Evolutionary conservation across 1,140 invertebrate species (phyloP).

Genomic region (Megalonaias nervosa): DNA sequence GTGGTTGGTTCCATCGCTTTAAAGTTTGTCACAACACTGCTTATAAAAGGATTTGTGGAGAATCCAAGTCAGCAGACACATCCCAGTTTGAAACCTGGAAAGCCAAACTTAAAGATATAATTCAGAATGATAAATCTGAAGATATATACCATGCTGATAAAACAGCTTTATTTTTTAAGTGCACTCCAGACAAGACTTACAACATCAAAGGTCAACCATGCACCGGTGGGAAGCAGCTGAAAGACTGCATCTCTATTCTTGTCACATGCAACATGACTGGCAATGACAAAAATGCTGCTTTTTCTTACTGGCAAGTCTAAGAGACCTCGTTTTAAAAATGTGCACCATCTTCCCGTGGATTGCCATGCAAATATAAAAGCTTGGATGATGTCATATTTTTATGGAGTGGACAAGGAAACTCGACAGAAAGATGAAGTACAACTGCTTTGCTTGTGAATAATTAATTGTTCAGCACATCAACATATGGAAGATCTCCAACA

Average conservation of each 20-base stretch:
- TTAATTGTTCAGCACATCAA: constrained; percentile 37
- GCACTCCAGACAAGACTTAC: too few relatives aligned
- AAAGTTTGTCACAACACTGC: neutral
- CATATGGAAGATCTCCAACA: constrained; percentile 36
- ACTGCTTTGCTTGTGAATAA: constrained; percentile 38
- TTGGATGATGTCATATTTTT: constrained; percentile 72
- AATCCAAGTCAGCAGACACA: neutral
- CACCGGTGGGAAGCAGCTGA: too few relatives aligned
- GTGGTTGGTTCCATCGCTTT: neutral
- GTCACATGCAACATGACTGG: too few relatives aligned
- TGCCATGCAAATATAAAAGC: constrained; percentile 63
- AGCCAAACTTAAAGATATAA: neutral
- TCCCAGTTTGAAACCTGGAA: neutral
- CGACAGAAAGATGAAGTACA: too few relatives aligned
- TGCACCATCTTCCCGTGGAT: neutral
- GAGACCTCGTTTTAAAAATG: too few relatives aligned
- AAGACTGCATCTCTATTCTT: too few relatives aligned
- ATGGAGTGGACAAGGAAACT: constrained; percentile 30
- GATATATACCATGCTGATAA: too few relatives aligned
- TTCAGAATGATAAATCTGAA: constrained; percentile 39
- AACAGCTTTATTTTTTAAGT: too few relatives aligned
- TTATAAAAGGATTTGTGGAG: constrained; percentile 1
- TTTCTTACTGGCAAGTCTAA: too few relatives aligned
- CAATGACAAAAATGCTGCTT: too few relatives aligned
- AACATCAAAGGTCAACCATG: too few relatives aligned